Evolutionary conservation across 2,888 invertebrate genomes (phyloP).

Genomic region (Meloe dianella): DNA sequence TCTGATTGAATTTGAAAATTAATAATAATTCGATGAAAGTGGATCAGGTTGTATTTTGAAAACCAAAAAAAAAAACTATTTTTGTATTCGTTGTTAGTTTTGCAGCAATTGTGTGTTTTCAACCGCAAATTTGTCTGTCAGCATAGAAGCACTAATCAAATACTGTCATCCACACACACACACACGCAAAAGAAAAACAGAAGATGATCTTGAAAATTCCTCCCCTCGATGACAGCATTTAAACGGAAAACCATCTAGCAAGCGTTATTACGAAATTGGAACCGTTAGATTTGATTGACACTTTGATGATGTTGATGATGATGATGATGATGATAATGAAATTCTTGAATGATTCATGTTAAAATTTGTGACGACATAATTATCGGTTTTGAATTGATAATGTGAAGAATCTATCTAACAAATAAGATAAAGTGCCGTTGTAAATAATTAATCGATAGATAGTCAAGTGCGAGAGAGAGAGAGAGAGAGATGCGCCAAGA

Average conservation of each 20-base stretch:
- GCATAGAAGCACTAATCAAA: background rate
- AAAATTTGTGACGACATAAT: background rate
- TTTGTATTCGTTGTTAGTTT: background rate
- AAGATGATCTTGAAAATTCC: too few species aligned
- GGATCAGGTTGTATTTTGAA: too few species aligned
- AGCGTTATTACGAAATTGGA: background rate
- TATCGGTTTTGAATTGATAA: background rate
- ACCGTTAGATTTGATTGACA: conserved; percentile 1
- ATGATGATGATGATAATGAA: background rate
- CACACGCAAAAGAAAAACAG: too few species aligned
- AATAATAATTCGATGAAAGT: background rate
- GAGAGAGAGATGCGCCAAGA: too few species aligned
- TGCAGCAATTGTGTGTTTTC: background rate
- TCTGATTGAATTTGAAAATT: conserved; percentile 1
- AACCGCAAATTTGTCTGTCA: background rate
- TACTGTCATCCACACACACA: too few species aligned
- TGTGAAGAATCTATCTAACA: background rate
- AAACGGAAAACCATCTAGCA: background rate
- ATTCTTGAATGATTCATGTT: background rate
- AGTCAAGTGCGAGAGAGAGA: too few species aligned
- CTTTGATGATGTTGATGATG: background rate
- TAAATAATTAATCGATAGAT: too few species aligned
- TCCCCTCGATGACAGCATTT: too few species aligned
- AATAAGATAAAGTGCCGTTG: background rate
- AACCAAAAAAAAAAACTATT: background rate